A percentile compares a stretch with the other conserved stretches of the same genome.
phyloP scores from a whole-genome alignment of 2,113 vertebrate species.

The Hemiscyllium ocellatum region DNA sequence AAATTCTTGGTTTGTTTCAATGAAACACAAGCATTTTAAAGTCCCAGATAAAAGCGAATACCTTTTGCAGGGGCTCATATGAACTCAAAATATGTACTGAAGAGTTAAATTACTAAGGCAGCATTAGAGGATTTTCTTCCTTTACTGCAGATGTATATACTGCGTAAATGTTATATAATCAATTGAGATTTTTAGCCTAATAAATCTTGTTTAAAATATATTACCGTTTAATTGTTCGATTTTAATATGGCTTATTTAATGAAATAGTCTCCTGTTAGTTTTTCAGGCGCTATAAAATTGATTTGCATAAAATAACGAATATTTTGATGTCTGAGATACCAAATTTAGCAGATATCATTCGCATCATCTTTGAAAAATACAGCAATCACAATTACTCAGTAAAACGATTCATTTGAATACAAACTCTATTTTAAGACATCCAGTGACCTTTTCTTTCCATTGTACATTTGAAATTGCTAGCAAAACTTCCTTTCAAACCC shows the following conservation, averaged over 20 bases:
- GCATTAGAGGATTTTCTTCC: neutral
- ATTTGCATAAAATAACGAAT: constrained; percentile 14
- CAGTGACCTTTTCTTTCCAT: neutral
- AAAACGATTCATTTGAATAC: neutral
- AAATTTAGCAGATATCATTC: neutral
- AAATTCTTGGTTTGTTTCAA: neutral
- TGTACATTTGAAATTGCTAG: neutral
- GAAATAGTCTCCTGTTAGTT: neutral
- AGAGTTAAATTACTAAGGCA: neutral
- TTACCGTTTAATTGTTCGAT: neutral
- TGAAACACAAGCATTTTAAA: neutral
- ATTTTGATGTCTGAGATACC: neutral
- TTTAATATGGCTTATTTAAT: no score
- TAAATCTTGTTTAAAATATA: neutral
- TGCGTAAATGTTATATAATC: neutral
- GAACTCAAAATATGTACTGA: neutral
- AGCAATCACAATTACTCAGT: neutral
- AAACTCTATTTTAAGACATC: neutral
- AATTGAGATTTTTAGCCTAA: neutral
- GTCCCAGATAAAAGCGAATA: neutral
- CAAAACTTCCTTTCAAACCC: neutral
- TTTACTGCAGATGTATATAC: neutral
- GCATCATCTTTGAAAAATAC: neutral
- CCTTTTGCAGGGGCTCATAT: neutral
- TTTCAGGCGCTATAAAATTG: neutral